Conservation (phyloP, 92 coral and sea anemone genomes). For the Phymanthus crucifer region DNA sequence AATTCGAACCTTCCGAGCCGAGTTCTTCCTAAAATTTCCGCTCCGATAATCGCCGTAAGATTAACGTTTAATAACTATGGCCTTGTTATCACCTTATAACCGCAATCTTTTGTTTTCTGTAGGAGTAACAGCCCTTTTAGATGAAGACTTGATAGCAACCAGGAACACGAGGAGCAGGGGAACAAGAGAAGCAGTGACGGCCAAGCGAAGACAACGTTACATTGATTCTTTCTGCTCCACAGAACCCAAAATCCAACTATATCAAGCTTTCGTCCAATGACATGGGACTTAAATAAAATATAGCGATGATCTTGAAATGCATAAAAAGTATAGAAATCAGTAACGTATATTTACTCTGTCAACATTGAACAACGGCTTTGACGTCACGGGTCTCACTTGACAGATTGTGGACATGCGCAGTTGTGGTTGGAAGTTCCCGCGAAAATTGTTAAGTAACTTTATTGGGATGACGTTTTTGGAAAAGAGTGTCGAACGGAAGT, state of each 20-base stretch:
- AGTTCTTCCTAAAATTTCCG: conserved; percentile 14
- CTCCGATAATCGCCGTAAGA: conserved; percentile 8
- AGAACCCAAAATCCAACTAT: neutral
- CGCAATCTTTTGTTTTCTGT: neutral
- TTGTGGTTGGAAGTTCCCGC: neutral
- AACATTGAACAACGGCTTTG: neutral
- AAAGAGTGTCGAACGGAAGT: too few relatives aligned
- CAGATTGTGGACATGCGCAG: neutral
- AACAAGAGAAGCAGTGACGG: neutral
- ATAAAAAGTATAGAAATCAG: neutral
- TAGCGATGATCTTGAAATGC: neutral
- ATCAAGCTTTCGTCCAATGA: neutral
- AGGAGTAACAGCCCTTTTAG: neutral
- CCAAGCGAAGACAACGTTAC: neutral
- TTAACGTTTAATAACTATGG: conserved; percentile 14
- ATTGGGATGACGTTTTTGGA: too few relatives aligned
- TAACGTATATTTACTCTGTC: neutral
- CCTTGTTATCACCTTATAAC: conserved; percentile 4
- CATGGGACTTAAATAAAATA: neutral
- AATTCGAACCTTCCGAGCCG: neutral
- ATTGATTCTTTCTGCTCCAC: neutral
- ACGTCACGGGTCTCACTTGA: neutral
- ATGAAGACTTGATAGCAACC: neutral
- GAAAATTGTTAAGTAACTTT: neutral
- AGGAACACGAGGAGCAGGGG: neutral